Conservation (phyloP, 2,888 invertebrate species). For the Ischnus inquisitorius region DNA sequence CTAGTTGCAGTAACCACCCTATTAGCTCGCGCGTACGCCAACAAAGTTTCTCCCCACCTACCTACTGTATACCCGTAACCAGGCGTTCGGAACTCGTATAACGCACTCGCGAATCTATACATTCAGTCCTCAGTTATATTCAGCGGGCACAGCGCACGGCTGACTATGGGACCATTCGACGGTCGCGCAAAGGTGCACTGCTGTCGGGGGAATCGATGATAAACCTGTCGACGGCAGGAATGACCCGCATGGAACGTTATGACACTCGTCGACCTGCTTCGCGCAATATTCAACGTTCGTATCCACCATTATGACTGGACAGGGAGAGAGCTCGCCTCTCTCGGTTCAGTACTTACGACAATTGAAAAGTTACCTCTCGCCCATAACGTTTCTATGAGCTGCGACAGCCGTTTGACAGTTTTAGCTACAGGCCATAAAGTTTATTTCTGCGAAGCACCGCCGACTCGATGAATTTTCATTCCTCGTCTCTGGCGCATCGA, state of each 20-base stretch:
- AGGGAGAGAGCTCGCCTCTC: slow-evolving; percentile 12
- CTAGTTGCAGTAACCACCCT: slow-evolving; percentile 54
- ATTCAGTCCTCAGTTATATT: neutral
- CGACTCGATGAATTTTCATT: neutral
- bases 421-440: neutral
- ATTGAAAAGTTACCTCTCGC: slow-evolving; percentile 45
- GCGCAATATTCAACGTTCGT: slow-evolving; percentile 44
- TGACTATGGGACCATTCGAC: slow-evolving; percentile 45
- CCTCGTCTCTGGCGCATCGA: neutral
- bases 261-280: slow-evolving; percentile 42
- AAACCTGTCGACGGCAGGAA: slow-evolving; percentile 66
- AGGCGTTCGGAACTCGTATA: slow-evolving; percentile 56
- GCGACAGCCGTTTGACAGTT: neutral
- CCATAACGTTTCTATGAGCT: neutral
- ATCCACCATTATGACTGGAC: slow-evolving; percentile 38
- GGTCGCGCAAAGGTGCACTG: slow-evolving; percentile 24
- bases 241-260: slow-evolving; percentile 57
- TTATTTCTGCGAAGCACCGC: neutral
- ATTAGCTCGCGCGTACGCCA: slow-evolving; percentile 35
- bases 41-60: slow-evolving; percentile 28
- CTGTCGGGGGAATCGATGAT: slow-evolving; percentile 60
- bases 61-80: neutral
- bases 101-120: slow-evolving; percentile 6
- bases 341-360: slow-evolving; percentile 19
- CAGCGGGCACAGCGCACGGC: slow-evolving; percentile 3